Evolutionary conservation across 2,113 vertebrate species (phyloP).

Genomic region (Plecotus auritus): DNA sequence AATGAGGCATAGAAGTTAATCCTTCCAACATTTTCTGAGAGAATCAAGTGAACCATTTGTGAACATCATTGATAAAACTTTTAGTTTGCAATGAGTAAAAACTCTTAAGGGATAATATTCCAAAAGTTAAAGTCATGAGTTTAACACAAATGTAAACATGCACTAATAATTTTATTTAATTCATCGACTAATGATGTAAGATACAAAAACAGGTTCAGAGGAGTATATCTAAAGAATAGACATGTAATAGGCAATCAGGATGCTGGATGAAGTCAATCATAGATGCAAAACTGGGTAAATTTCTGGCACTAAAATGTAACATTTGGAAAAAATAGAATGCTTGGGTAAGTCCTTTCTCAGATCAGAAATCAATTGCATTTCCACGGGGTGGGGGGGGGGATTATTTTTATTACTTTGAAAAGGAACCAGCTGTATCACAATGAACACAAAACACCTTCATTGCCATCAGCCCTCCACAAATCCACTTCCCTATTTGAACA

Average conservation of each 20-base stretch:
- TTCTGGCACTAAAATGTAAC: background rate
- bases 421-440: background rate
- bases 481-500: background rate
- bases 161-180: background rate
- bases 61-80: background rate
- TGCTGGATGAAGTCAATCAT: background rate
- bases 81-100: background rate
- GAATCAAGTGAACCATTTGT: background rate
- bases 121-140: background rate
- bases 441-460: background rate
- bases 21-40: background rate
- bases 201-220: background rate
- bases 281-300: background rate
- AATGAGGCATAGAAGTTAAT: background rate
- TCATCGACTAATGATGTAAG: background rate
- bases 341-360: background rate
- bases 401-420: background rate
- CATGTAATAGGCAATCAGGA: background rate
- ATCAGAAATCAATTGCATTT: background rate
- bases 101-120: background rate
- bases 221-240: background rate
- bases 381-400: too few relatives aligned
- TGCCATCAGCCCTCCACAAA: background rate
- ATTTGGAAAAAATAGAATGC: background rate
- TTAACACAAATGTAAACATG: background rate